A percentile compares a stretch with the other conserved stretches of the same genome.
Evolutionary conservation across 2,113 vertebrate genomes (phyloP).

Genomic region (Prolemur simus): DNA sequence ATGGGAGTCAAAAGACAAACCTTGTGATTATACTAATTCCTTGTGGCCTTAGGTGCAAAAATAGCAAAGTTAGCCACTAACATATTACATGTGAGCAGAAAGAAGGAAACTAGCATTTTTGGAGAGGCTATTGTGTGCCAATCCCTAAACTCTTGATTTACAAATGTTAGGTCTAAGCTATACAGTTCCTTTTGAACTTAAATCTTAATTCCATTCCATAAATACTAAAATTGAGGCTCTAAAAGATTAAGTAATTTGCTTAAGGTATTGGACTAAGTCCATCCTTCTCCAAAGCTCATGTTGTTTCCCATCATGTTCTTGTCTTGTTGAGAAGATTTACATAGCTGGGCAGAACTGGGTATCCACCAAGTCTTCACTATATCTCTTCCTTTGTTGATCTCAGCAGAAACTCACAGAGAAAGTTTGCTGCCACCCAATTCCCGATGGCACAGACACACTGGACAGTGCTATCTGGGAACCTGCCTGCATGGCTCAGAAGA

Average conservation of each 20-base stretch:
- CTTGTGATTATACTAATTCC: neutral
- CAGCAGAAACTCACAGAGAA: slow-evolving; percentile 3
- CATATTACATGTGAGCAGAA: neutral
- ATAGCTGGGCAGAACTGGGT: neutral
- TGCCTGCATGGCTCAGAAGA: neutral
- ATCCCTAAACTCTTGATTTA: neutral
- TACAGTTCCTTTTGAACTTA: neutral
- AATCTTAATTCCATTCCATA: slow-evolving; percentile 24
- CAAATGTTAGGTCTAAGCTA: neutral
- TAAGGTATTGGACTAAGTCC: neutral
- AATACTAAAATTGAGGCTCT: neutral
- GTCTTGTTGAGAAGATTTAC: neutral
- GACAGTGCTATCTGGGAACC: neutral
- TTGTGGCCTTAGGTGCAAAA: neutral
- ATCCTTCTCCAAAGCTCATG: neutral
- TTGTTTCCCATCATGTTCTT: neutral
- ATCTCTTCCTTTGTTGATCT: neutral
- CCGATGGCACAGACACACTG: neutral
- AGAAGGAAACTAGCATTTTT: neutral
- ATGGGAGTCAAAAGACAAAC: slow-evolving; percentile 27
- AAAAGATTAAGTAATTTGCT: slow-evolving; percentile 22
- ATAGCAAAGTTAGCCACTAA: neutral
- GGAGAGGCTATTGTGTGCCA: neutral
- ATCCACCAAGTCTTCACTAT: neutral
- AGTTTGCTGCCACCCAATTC: neutral